Evolutionary conservation across 2,888 invertebrate species (phyloP), one percentile per base, ranked within the genome.

Genomic region (Agriopis marginaria): DNA sequence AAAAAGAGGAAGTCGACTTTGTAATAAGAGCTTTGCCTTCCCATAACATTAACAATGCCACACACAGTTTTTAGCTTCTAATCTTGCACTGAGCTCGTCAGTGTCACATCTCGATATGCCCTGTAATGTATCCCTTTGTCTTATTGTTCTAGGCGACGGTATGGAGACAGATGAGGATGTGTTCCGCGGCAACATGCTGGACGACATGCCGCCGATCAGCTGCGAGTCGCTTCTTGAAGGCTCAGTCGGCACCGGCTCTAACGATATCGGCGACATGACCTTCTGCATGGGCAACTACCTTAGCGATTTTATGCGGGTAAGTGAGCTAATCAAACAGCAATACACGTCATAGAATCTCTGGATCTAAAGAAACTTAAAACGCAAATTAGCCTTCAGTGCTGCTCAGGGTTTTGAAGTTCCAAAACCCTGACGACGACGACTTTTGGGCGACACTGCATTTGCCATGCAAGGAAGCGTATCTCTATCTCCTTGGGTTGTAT

Each of bases 271-370:
- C 1, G 97, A 97, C 84, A 97, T 97, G 96, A 97, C 97, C 67
- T 98, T 97, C 87, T 97, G 96, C 86, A 97, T 97, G 96, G 95
- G 96, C 50, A 97, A 96, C 84, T 98, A 98, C 86, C 96, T 98
- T 23, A 97, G 97, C 79, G 98, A 98, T 83, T 97, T 97, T 58
- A 96, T 98, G 95, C 98, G 97, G 94, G 96, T 96, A 85, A 78
- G 82, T 71, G 39, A 23, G 11, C 6, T 45, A 4, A 45, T 7
- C 17, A 40, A 55, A 49, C 54, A 10, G 8, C 45, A 45, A 49
- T 49, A 49, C 3, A 49, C 0, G n/a, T 7, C n/a, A 49, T 14
- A 9, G n/a, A 14, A n/a, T 14, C 7, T 7, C n/a, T 32, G 5
- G 32, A 32, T 32, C 5, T 5, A 32, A 32, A 32, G 32, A 32